Conservation (phyloP, 2,113 vertebrate genomes). For the Nycticryphes semicollaris region DNA sequence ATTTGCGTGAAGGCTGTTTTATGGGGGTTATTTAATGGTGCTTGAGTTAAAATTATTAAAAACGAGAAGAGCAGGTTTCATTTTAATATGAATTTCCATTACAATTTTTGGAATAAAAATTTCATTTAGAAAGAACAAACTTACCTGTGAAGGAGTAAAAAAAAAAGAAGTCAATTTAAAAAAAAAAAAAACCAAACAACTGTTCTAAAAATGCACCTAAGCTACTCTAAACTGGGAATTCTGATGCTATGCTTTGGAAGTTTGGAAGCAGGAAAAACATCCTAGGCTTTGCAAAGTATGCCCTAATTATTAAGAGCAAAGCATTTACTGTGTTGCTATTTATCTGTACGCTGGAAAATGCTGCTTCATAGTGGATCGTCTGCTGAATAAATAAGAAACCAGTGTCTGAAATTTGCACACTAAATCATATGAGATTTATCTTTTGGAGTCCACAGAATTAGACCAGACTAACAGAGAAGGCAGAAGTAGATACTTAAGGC, state of each 20-base stretch:
- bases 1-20: not conserved
- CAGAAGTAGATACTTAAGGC: not conserved
- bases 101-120: not conserved
- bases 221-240: not conserved
- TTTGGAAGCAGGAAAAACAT: not conserved
- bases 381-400: not conserved
- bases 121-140: not conserved
- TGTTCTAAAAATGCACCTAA: not conserved
- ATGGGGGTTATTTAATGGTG: not conserved
- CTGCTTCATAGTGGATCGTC: not conserved
- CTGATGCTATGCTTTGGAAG: not conserved
- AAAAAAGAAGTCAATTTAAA: not conserved
- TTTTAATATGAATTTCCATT: not conserved
- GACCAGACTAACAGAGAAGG: not conserved
- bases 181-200: not conserved
- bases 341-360: not conserved
- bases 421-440: not conserved
- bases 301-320: not conserved
- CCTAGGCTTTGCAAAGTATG: not conserved
- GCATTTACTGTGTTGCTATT: not conserved
- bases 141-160: not conserved
- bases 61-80: not conserved
- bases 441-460: not conserved
- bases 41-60: not conserved
- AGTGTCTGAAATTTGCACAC: not conserved